Base-by-base conservation (phyloP, 1,140 invertebrate genomes). In the Diachasma alloeum region DNA sequence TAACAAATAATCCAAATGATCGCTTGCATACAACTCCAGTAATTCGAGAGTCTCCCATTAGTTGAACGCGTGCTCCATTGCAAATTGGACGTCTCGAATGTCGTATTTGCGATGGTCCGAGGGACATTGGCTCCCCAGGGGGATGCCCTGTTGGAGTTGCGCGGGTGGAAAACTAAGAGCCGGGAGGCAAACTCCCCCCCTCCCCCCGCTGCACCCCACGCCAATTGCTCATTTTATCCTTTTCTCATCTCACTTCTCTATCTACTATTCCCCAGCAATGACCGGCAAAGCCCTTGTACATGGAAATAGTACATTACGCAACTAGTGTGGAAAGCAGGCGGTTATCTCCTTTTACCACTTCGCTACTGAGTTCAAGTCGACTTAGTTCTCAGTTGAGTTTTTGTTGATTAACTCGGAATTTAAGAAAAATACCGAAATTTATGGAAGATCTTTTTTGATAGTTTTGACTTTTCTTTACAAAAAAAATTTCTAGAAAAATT, bases 131-230 rank as follows among this genome's bases (percentile, higher is more conserved):
- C 17, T 76, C 75, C 71, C 56, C 46, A 19, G 75, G 72, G 78
- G 73, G 36, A 72, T 26, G 59, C 59, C 59, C 59, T 19, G 19
- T 63, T 63, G 59, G 59, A 63, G 15, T 26, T 79, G 79, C 81
- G 71, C 75, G 72, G 72, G 77, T 78, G 78, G 80, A 79, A 81
- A 81, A 81, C 75, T 72, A 78, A 42, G 66, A 72, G 74, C 79
- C 81, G 79, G 79, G 78, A 78, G 79, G 76, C 79, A 80, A 31
- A 42, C 9, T 42, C 13, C 39, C 39, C 10, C 3, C n/a, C 46
- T 15, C 36, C 63, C 46, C 39, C 42, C 42, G 56, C 59, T 36
- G 26, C 46, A 11, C 39, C 39, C 13, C 9, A 37, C 39, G 39
- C 9, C 4, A 5, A 13, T 42, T 11, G 39, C 39, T 42, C 39